Conservation (phyloP, 1,140 invertebrate genomes). For the Schmidtea mediterranea region DNA sequence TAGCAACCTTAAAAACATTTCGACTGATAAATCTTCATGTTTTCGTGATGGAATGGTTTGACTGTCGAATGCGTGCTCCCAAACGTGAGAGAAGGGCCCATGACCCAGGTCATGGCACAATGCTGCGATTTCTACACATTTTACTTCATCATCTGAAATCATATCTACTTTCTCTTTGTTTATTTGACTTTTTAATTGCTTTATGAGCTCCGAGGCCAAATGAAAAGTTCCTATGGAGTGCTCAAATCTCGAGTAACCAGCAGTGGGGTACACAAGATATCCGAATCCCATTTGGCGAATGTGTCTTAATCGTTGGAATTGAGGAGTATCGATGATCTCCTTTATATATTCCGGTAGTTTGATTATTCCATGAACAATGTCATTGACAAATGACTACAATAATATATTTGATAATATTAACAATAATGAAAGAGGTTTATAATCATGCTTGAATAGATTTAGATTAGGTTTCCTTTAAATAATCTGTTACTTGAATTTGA, state of each 20-base stretch:
- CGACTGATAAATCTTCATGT: no score
- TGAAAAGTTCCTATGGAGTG: slow-evolving; percentile 30
- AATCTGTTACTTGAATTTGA: no score
- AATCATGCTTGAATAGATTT: no score
- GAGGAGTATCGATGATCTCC: slow-evolving; percentile 33
- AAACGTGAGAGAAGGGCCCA: slow-evolving; percentile 38
- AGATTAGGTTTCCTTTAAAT: no score
- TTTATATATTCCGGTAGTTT: background rate
- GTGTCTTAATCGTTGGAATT: slow-evolving; percentile 35
- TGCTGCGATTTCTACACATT: slow-evolving; percentile 36
- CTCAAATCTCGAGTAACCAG: slow-evolving; percentile 35
- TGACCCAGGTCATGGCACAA: slow-evolving; percentile 42
- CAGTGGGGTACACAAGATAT: slow-evolving; percentile 34
- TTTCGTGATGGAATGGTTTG: no score
- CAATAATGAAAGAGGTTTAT: no score
- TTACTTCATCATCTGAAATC: no score
- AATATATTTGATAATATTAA: no score
- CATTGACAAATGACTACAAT: no score
- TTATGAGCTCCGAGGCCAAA: background rate
- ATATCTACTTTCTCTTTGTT: no score
- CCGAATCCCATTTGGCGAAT: slow-evolving; percentile 33
- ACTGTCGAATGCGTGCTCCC: background rate
- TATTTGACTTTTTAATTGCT: no score
- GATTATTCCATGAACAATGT: background rate
- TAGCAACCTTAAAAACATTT: no score